Percentiles rank a stretch among this genome's conserved stretches.
phyloP scores from a whole-genome alignment of 2,888 invertebrate genomes.

The Gerris lacustris region DNA sequence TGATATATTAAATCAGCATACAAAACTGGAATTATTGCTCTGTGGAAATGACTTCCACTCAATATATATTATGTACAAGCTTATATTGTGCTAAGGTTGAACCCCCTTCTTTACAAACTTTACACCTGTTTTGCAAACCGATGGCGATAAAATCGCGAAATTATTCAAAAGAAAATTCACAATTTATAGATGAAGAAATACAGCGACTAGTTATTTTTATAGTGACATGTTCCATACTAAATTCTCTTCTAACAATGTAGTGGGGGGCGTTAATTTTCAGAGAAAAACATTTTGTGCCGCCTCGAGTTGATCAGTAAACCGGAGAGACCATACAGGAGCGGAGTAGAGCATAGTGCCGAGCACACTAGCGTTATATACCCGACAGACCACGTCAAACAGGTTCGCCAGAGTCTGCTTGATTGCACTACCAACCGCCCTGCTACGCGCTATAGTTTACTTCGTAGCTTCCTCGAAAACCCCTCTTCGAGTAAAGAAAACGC shows the following conservation, averaged over 20 bases:
- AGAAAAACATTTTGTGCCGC: background rate
- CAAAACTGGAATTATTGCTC: background rate
- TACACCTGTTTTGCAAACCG: background rate
- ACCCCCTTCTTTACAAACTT: conserved; percentile 4
- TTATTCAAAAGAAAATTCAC: conserved; percentile 5
- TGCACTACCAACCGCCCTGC: no score
- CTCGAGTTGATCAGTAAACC: no score
- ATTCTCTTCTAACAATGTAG: no score
- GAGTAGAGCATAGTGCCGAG: no score
- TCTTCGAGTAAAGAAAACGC: no score
- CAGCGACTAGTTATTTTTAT: conserved; percentile 8
- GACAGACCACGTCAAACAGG: no score
- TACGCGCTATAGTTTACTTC: no score
- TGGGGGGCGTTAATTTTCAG: conserved; percentile 15
- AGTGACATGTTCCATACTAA: no score
- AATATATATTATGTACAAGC: conserved; percentile 7
- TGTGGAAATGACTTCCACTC: conserved; percentile 5
- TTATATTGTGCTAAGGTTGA: conserved; percentile 6
- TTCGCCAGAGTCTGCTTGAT: no score
- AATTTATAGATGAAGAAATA: conserved; percentile 8
- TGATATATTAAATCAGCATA: conserved; percentile 14
- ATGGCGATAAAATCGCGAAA: conserved; percentile 11
- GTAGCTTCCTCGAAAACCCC: no score
- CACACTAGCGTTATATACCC: no score
- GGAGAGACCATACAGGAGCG: no score